Base-by-base conservation (phyloP, 2,113 vertebrate species). In the Dendrocopos noguchii region DNA sequence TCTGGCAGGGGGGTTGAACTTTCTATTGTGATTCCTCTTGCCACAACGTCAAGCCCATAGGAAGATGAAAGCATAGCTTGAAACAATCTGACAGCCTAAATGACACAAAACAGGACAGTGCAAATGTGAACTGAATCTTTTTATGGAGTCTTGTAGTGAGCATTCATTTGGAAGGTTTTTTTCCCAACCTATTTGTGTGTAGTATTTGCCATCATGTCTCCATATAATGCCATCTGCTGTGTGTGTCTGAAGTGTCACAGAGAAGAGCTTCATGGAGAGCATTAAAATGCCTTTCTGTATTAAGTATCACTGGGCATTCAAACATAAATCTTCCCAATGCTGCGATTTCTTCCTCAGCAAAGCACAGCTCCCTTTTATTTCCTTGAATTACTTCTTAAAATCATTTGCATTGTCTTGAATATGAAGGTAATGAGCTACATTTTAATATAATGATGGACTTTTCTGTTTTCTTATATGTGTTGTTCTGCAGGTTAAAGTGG, bases 401-500 rank as follows among this genome's bases (percentile, higher is more conserved):
- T 73, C 1, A n/a, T 22, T 90, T 63, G 5, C 6, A 4, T 20
- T 59, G 8, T 55, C 14, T 80, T 76, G 33, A 28, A 34, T 53
- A 36, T 21, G 36, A 80, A 66, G 33, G 60, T 19, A 44, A 33
- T 25, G 10, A 34, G 13, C 15, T 72, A 50, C 28, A 4, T 64
- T 85, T 18, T 74, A 15, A 6, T 50, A 20, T 31, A 93, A 10
- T 82, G 89, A 92, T 46, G 15, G 9, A n/a, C 3, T 87, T 76
- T 55, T 82, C 34, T 93, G 5, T 70, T 74, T 60, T 76, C 71
- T 84, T 77, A 0, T 55, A 2, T 88, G 9, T 92, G 0, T 81
- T 79, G 1, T 80, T 87, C 36, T 90, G 24, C 88, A 96, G 95
- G 68, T 85, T 83, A 4, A 91, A 85, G 65, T 47, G 42, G 24